Evolutionary conservation across 1,140 invertebrate species (phyloP).

Genomic region (Paracyclopina nana): DNA sequence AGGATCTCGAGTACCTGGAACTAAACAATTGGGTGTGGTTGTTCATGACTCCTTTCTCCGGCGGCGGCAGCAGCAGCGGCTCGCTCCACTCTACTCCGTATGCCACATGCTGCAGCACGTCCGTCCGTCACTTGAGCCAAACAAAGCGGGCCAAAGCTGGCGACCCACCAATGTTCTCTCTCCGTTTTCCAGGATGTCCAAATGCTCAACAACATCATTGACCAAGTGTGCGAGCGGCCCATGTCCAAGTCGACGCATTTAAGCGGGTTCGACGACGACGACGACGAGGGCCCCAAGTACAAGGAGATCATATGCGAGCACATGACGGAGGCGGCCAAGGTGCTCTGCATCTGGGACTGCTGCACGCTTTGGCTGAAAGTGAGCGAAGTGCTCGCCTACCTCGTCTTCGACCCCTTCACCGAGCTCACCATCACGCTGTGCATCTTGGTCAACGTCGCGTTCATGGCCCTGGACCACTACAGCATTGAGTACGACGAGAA

Average conservation of each 20-base stretch:
- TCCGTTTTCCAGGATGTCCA: slow-evolving; percentile 60
- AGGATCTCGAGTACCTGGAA: too few species aligned
- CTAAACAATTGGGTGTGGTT: too few species aligned
- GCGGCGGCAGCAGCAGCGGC: too few species aligned
- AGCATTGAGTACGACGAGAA: slow-evolving; percentile 13
- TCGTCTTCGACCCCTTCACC: slow-evolving; percentile 29
- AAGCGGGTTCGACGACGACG: not conserved
- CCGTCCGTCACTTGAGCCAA: too few species aligned
- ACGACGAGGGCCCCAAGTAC: slow-evolving; percentile 14
- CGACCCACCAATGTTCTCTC: too few species aligned
- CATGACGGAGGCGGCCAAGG: slow-evolving; percentile 31
- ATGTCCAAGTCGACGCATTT: slow-evolving; percentile 8
- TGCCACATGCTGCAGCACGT: too few species aligned
- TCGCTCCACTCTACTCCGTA: too few species aligned
- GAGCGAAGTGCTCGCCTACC: slow-evolving; percentile 43
- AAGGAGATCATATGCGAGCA: slow-evolving; percentile 13
- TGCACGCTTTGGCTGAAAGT: slow-evolving; percentile 73
- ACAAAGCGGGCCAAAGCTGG: too few species aligned
- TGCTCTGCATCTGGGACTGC: slow-evolving; percentile 93
- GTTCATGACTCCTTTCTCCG: too few species aligned
- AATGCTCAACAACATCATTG: slow-evolving; percentile 91
- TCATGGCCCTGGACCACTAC: slow-evolving; percentile 17
- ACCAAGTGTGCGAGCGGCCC: slow-evolving; percentile 39
- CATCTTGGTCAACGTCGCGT: slow-evolving; percentile 27
- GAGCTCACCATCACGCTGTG: slow-evolving; percentile 30